phyloP scores from a whole-genome alignment of 2,888 invertebrate species.

The Napeogenes inachia region DNA sequence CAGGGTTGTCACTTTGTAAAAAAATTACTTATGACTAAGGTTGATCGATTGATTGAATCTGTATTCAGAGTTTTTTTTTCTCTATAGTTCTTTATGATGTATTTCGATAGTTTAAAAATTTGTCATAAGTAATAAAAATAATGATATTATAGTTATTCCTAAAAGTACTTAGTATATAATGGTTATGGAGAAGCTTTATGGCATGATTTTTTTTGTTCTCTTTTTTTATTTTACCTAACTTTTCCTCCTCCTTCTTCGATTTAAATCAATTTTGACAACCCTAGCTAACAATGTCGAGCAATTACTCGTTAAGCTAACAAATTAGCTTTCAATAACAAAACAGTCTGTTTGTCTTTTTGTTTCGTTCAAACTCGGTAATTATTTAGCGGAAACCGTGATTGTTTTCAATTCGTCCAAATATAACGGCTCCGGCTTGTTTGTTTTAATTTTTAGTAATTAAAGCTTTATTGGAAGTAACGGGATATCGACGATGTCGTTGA shows the following conservation, averaged over 20 bases:
- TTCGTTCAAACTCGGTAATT: conserved; percentile 35
- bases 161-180: too few relatives aligned
- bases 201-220: too few relatives aligned
- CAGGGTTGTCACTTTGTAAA: conserved; percentile 37
- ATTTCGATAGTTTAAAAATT: too few relatives aligned
- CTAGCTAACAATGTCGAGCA: conserved; percentile 61
- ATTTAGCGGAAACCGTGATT: conserved; percentile 41
- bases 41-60: too few relatives aligned
- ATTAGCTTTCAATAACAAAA: conserved; percentile 51
- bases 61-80: too few relatives aligned
- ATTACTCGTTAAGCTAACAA: conserved; percentile 67
- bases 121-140: too few relatives aligned
- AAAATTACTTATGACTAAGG: too few relatives aligned
- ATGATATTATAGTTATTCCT: too few relatives aligned
- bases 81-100: too few relatives aligned
- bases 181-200: too few relatives aligned
- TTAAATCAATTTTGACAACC: conserved; percentile 34
- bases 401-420: conserved; percentile 36
- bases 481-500: conserved; percentile 18
- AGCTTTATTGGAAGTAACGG: conserved; percentile 31
- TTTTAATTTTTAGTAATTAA: conserved; percentile 30
- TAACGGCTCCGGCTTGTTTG: conserved; percentile 28
- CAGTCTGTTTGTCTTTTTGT: conserved; percentile 57
- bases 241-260: too few relatives aligned
- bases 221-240: too few relatives aligned